Evolutionary conservation across 2,888 invertebrate species (phyloP).

Genomic region (Caenorhabditis drosophilae): DNA sequence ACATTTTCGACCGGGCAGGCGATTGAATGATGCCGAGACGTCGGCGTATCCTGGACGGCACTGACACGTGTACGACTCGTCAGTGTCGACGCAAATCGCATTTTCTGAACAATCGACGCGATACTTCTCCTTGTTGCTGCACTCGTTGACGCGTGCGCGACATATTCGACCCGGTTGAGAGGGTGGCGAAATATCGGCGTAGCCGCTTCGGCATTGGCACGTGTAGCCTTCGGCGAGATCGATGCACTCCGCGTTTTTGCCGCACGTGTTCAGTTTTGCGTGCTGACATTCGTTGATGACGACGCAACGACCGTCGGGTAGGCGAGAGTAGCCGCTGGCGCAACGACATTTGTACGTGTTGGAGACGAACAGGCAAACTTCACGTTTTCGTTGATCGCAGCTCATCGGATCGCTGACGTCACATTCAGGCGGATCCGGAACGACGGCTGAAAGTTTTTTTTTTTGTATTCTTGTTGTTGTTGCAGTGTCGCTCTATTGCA

Average conservation of each 20-base stretch:
- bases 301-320: conserved; percentile 68
- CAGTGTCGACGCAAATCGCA: conserved; percentile 68
- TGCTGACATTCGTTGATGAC: conserved; percentile 68
- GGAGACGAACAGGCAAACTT: conserved; percentile 68
- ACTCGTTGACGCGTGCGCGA: conserved; percentile 66
- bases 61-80: conserved; percentile 58
- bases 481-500: too few species aligned
- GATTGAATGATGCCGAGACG: conserved; percentile 65
- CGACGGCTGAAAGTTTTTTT: conserved; percentile 45
- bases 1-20: conserved; percentile 66
- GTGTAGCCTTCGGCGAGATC: conserved; percentile 67
- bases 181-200: conserved; percentile 65
- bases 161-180: conserved; percentile 62
- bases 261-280: conserved; percentile 63
- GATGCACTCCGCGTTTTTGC: conserved; percentile 65
- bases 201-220: conserved; percentile 67
- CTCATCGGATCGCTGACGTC: conserved; percentile 69
- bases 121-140: conserved; percentile 60
- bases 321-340: conserved; percentile 54
- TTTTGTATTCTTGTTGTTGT: too few species aligned
- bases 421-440: conserved; percentile 68
- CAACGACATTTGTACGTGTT: conserved; percentile 62
- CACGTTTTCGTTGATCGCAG: conserved; percentile 64
- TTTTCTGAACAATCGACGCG: conserved; percentile 67
- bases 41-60: conserved; percentile 69